Conservation (phyloP, 2,113 vertebrate species). For the Aviceda subcristata region DNA sequence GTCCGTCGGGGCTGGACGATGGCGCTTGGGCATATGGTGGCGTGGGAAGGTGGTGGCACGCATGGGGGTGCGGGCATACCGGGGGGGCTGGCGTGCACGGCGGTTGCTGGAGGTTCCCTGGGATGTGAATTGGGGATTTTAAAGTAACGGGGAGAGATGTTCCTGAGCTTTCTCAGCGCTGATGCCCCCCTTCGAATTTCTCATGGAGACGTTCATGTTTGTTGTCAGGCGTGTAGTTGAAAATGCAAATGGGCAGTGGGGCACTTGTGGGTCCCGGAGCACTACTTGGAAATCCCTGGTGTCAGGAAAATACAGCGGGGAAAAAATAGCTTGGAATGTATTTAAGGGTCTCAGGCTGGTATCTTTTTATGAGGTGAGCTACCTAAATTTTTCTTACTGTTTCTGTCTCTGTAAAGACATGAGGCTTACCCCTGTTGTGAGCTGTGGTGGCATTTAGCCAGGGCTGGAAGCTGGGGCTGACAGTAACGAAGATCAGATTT, state of each 20-base stretch:
- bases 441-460: background rate
- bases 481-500: background rate
- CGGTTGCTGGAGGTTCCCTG: background rate
- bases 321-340: background rate
- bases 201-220: background rate
- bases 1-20: rapidly evolving
- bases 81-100: background rate
- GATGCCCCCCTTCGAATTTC: background rate
- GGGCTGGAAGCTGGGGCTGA: background rate
- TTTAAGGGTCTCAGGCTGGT: background rate
- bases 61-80: rapidly evolving
- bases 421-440: background rate
- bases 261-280: background rate
- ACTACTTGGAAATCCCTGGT: background rate
- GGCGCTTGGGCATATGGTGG: rapidly evolving
- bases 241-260: background rate
- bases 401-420: background rate
- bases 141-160: background rate
- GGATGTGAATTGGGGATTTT: background rate
- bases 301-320: background rate
- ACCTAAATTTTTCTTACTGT: background rate
- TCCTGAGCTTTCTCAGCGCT: background rate
- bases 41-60: background rate
- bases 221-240: background rate
- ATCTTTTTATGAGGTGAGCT: background rate